phyloP scores from a whole-genome alignment of 2,888 invertebrate species.

The Hymenopus coronatus region DNA sequence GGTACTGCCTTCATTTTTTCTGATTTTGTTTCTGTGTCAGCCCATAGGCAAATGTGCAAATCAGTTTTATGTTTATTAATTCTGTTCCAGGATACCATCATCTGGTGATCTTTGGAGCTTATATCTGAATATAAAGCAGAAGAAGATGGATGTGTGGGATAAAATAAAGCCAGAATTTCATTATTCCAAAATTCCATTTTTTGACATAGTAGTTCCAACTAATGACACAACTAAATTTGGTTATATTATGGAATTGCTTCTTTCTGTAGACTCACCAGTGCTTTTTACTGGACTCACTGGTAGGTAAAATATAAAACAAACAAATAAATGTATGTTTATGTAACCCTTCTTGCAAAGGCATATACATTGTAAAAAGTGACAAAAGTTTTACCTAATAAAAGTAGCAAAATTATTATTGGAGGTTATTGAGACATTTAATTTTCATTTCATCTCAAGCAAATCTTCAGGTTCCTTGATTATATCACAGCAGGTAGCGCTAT shows the following conservation, averaged over 20 bases:
- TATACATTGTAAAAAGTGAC: not conserved
- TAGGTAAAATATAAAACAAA: slow-evolving; percentile 39
- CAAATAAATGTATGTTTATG: too few species aligned
- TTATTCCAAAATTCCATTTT: slow-evolving; percentile 72
- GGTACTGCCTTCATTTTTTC: slow-evolving; percentile 42
- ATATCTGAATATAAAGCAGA: slow-evolving; percentile 68
- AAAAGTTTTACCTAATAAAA: too few species aligned
- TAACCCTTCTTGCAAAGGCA: not conserved
- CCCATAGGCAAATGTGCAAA: not conserved
- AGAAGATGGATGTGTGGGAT: slow-evolving; percentile 74
- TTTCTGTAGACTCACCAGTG: slow-evolving; percentile 71
- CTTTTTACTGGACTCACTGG: slow-evolving; percentile 88
- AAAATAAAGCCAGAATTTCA: slow-evolving; percentile 70
- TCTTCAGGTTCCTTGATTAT: too few species aligned
- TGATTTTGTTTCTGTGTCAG: not conserved
- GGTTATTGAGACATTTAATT: too few species aligned
- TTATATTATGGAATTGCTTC: slow-evolving; percentile 71
- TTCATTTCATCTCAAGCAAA: too few species aligned
- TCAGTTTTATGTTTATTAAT: not conserved
- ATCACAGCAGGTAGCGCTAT: too few species aligned
- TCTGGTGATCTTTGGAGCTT: slow-evolving; percentile 72
- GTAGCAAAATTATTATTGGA: too few species aligned
- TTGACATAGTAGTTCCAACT: slow-evolving; percentile 87
- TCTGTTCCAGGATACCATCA: slow-evolving; percentile 60
- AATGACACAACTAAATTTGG: slow-evolving; percentile 87